These are phyloP conservation scores for Enteromius treurensis DNA, from an alignment of 2,797 vertebrate genomes.

Conservation along the genomic window DNA sequence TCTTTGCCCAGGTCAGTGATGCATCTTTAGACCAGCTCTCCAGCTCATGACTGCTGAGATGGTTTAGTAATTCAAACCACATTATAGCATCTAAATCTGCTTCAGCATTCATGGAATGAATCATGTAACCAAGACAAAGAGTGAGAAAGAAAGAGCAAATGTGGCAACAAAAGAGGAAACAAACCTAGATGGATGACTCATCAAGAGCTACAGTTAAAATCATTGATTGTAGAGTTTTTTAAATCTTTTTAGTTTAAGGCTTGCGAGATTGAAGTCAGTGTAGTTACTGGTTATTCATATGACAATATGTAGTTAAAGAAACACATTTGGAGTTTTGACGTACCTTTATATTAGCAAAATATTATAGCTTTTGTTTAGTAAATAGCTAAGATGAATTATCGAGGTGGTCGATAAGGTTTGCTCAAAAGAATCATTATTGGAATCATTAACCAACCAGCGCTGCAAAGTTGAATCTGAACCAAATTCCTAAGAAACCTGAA, in stretches of 20 bases:
- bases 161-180: neutral
- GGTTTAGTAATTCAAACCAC: slow-evolving; percentile 65
- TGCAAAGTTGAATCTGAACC: neutral
- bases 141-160: neutral
- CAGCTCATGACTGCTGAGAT: slow-evolving; percentile 63
- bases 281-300: neutral
- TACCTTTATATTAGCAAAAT: neutral
- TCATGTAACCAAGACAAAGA: slow-evolving; percentile 45
- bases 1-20: slow-evolving; percentile 1
- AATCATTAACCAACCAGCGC: neutral
- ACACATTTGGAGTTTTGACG: neutral
- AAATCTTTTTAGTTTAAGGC: neutral
- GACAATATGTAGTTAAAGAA: neutral
- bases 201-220: slow-evolving; percentile 5
- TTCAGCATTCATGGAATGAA: slow-evolving; percentile 47
- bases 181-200: slow-evolving; percentile 43
- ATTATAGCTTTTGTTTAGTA: slow-evolving; percentile 17
- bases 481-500: neutral
- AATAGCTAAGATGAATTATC: slow-evolving; percentile 5
- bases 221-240: slow-evolving; percentile 22
- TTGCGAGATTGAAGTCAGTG: neutral
- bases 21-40: slow-evolving; percentile 19
- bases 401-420: neutral
- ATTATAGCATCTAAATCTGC: slow-evolving; percentile 59
- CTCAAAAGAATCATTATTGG: neutral